Evolutionary conservation across 2,113 vertebrate species (phyloP), one percentile per base, ranked within the genome.

Genomic region (Tragelaphus imberbis): DNA sequence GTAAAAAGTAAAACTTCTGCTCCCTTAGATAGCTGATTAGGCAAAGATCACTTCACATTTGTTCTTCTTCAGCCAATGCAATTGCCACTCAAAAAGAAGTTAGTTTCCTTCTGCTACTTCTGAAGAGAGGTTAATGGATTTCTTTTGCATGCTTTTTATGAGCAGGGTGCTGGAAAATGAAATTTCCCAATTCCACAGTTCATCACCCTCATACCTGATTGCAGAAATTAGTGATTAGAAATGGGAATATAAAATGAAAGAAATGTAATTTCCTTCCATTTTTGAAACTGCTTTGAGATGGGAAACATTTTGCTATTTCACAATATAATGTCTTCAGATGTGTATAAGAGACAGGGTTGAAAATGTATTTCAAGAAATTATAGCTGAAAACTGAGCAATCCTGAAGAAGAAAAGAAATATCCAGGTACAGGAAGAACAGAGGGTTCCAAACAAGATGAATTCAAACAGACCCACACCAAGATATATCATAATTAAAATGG

Each of bases 171-270:
- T 85, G 28, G 75, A 90, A 97, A 95, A 94, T 85, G 80, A 94
- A 88, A 88, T 96, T 91, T 97, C 79, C 40, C 84, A 65, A 10
- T 94, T 96, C 87, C 44, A 90, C 49, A 90, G 93, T 90, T 85
- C 94, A 96, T 58, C 75, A 28, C 75, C 59, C 87, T 95, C 36
- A 13, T 65, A 88, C 63, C 88, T 94, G 75, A 94, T 28, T 44
- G 88, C 40, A 95, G 85, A 88, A 95, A 97, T 94, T 55, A 88
- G 91, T 90, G 91, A 90, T 95, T 85, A 93, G 92, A 90, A 88
- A 49, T 75, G 28, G 58, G 93, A 77, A 49, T 61, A 79, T 55
- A 81, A 88, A 71, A 71, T 33, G 88, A 95, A 92, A 86, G 51
- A 81, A 94, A 85, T 28, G 53, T 28, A 65, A 93, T 95, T 97